These are phyloP conservation scores for Caenorhabditis tropicalis DNA, from an alignment of 1,140 invertebrate species.

Conservation along the genomic window DNA sequence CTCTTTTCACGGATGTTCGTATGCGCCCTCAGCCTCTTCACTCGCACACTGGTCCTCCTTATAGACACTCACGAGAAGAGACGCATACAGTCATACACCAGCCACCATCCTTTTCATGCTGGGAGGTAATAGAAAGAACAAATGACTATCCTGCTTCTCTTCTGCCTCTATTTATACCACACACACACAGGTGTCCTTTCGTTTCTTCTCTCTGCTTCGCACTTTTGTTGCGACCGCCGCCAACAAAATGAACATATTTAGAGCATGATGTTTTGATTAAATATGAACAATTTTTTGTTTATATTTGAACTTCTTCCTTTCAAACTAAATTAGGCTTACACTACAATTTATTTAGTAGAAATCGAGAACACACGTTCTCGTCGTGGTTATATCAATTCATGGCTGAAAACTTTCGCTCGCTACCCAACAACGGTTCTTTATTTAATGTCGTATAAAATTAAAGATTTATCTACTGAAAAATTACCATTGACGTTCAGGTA, in stretches of 20 bases:
- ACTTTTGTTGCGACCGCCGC: neutral
- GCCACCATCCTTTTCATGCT: neutral
- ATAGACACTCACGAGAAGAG: neutral
- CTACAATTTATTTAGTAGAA: no score
- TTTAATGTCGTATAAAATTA: no score
- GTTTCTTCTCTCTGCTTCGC: neutral
- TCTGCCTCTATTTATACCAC: neutral
- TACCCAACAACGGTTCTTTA: no score
- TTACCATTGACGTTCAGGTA: no score
- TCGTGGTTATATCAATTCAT: no score
- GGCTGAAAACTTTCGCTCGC: no score
- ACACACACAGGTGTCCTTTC: no score
- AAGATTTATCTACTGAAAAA: neutral
- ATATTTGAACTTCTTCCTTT: no score
- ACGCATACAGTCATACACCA: conserved; percentile 15
- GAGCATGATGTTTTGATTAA: no score
- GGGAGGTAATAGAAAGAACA: neutral
- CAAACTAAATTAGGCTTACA: no score
- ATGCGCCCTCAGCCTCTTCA: neutral
- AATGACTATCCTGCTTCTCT: neutral
- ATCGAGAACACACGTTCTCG: no score
- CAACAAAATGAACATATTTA: neutral
- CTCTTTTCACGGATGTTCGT: neutral
- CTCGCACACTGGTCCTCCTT: conserved; percentile 8
- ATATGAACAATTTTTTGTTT: no score